Base-by-base conservation (phyloP, 2,888 invertebrate species). In the Latheticus oryzae region DNA sequence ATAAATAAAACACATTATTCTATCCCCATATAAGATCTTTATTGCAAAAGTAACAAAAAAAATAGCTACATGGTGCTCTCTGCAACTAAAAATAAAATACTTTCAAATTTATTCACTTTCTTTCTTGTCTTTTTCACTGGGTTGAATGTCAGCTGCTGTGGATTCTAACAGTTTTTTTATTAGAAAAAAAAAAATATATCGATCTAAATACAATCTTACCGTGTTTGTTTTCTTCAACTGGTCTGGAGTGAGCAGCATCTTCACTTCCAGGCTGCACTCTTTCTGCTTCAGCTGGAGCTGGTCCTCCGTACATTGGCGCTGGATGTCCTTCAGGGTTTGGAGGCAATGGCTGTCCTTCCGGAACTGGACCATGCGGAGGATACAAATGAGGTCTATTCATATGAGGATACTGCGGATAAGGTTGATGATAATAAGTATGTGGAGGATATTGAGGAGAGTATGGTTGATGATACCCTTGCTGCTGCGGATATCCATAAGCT, bases 351-450 rank as follows among this genome's bases (percentile, higher is more conserved):
- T 79, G 78, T 19, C 78, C 79, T 8, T 50, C 50, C 8, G 54
- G 52, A 17, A 71, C 67, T 32, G 77, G 78, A 32, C 77, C 62
- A 23, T 61, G 48, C 5, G 78, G 80, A 3, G 78, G 76, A 55
- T 80, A 80, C 3, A 76, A 74, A 66, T 81, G 81, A 1, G 81
- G 79, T 12, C 80, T 72, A 7, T 76, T 76, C 76, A 80, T 79
- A 65, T 83, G 83, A 0, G 83, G 81, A 71, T 83, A 83, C 55
- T 83, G 83, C 5, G 82, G 80, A 66, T 82, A 82, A 0, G 81
- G 81, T 55, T 82, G 82, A 69, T 81, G 81, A 64, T 82, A 82
- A 58, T 81, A 81, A 0, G 80, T 80, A 67, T 82, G 82, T 1
- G 80, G 78, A 26, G 47, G 75, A 64, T 82, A 82, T 57, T 66